These are phyloP conservation scores for Cyprinodon tularosa DNA, from an alignment of 2,113 vertebrate genomes.

Conservation along the genomic window DNA sequence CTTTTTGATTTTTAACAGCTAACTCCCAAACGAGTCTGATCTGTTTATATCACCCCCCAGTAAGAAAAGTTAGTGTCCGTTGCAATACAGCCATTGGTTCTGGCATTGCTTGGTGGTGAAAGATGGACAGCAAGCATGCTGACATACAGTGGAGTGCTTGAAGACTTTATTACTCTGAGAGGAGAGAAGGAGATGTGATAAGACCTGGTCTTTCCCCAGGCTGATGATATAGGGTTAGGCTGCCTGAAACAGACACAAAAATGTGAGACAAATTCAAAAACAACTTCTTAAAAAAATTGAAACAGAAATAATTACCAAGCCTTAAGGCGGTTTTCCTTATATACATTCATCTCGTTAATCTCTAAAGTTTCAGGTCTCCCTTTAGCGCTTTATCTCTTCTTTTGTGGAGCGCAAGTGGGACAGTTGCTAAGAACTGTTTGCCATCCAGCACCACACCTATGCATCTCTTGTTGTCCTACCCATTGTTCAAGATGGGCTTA, in stretches of 20 bases:
- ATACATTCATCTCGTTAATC: not conserved
- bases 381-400: not conserved
- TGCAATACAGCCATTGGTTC: conserved; percentile 49
- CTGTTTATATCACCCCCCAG: conserved; percentile 10
- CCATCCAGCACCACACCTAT: conserved; percentile 48
- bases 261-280: conserved; percentile 27
- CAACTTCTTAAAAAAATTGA: not conserved
- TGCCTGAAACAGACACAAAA: conserved; percentile 33
- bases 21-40: conserved; percentile 13
- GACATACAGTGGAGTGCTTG: conserved; percentile 37
- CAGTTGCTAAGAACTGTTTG: conserved; percentile 34
- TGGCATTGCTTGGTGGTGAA: conserved; percentile 72
- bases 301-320: not conserved
- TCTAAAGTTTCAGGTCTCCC: not conserved
- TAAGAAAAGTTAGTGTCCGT: conserved; percentile 25
- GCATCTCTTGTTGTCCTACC: conserved; percentile 51
- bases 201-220: conserved; percentile 51
- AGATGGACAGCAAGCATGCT: conserved; percentile 51
- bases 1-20: not conserved
- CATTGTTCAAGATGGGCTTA: conserved; percentile 46
- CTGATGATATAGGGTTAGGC: conserved; percentile 29
- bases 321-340: conserved; percentile 29
- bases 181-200: conserved; percentile 37
- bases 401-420: conserved; percentile 22
- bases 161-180: conserved; percentile 58